Percentiles rank a stretch among this genome's conserved stretches.
Evolutionary conservation across 2,888 invertebrate species (phyloP).

Genomic region (Caenorhabditis sulstoni): DNA sequence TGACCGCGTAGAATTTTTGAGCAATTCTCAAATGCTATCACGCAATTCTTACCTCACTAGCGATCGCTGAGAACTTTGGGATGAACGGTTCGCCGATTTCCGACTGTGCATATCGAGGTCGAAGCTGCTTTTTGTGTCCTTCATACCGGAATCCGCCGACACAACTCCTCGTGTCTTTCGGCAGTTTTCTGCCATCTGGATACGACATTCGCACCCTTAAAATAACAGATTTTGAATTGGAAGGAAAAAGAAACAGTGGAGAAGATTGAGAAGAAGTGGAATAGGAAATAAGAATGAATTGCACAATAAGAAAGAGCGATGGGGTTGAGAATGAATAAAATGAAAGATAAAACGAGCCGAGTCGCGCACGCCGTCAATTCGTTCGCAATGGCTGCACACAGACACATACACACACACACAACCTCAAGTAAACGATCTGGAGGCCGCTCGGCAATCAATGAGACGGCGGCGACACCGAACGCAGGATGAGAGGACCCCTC

Average conservation of each 20-base stretch:
- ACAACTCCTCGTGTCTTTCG: conserved; percentile 60
- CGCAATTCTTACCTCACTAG: conserved; percentile 66
- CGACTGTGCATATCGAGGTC: conserved; percentile 69
- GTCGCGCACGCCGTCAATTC: conserved; percentile 33
- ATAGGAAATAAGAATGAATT: conserved; percentile 7
- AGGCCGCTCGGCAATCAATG: conserved; percentile 42
- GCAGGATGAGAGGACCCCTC: conserved; percentile 25
- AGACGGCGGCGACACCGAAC: conserved; percentile 29
- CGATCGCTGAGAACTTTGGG: conserved; percentile 75
- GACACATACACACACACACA: conserved; percentile 31
- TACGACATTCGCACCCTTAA: conserved; percentile 42
- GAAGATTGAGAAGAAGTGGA: conserved; percentile 17
- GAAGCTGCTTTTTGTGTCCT: conserved; percentile 38
- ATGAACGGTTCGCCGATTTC: conserved; percentile 71
- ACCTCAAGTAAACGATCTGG: conserved; percentile 52
- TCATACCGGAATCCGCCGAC: conserved; percentile 59
- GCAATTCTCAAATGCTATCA: neutral
- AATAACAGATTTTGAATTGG: neutral
- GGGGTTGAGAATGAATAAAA: conserved; percentile 19
- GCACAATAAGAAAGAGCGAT: neutral
- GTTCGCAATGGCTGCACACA: conserved; percentile 10
- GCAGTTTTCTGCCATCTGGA: conserved; percentile 35
- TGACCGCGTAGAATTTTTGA: neutral
- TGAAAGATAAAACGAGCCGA: conserved; percentile 43
- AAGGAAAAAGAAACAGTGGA: conserved; percentile 1